phyloP scores from a whole-genome alignment of 2,797 vertebrate species.

The Urocyon cinereoargenteus region DNA sequence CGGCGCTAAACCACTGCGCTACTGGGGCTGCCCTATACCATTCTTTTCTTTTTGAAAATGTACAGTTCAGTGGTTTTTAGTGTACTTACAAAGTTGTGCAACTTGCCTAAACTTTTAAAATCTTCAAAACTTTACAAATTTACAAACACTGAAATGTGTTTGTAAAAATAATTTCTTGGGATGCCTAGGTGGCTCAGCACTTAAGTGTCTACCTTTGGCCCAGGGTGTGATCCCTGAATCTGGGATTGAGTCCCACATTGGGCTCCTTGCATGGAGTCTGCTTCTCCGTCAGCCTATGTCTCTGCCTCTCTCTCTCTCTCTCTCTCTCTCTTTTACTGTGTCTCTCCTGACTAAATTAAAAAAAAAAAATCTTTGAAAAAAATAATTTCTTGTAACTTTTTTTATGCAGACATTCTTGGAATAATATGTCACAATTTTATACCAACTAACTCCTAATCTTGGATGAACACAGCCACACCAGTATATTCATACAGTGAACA shows the following conservation, averaged over 20 bases:
- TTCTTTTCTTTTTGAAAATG: background rate
- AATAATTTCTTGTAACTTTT: background rate
- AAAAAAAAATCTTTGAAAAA: background rate
- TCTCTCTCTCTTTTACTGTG: too few species aligned
- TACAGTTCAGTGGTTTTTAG: background rate
- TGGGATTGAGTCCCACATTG: too few species aligned
- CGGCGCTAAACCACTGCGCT: too few species aligned
- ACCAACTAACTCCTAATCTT: background rate
- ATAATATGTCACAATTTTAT: constrained; percentile 20
- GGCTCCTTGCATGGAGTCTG: too few species aligned
- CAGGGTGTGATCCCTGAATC: too few species aligned
- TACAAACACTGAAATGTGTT: background rate
- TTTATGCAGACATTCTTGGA: background rate
- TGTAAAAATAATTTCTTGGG: background rate
- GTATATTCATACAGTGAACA: background rate
- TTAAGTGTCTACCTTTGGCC: too few species aligned
- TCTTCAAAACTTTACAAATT: background rate
- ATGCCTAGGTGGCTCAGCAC: too few species aligned
- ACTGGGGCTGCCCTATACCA: too few species aligned
- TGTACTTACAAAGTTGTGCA: background rate
- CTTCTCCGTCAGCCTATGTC: too few species aligned
- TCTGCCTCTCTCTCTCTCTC: too few species aligned
- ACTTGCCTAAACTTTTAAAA: background rate
- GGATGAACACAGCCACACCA: background rate
- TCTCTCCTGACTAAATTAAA: too few species aligned